Base-by-base conservation (phyloP, 2,113 vertebrate species). In the Epinephelus cyanopodus region DNA sequence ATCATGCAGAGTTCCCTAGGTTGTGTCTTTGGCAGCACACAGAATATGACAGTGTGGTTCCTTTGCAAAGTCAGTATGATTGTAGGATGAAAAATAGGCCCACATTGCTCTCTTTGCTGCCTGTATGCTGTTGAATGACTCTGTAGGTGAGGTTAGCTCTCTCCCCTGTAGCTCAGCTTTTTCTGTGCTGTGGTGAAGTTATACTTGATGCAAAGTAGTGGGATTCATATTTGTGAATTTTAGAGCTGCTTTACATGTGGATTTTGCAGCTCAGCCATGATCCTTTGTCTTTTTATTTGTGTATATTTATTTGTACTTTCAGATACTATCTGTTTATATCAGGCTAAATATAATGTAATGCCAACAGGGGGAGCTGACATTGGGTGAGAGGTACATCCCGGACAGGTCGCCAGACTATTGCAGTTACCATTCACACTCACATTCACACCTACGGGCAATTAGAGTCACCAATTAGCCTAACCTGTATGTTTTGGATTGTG, bases 21-120 rank as follows among this genome's bases (percentile, higher is more conserved):
- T 50, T 64, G 7, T 63, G 64, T 70, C 33, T 66, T 77, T 77
- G 60, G 65, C 64, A 37, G 12, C 72, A 63, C 7, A 42, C 18
- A 53, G 45, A 21, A 61, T 53, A 4, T 54, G 47, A 25, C 72
- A 37, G 45, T 45, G n/a, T 47, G 72, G 52, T 47, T 37, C 29
- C 53, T 73, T 19, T 77, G 56, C 67, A 77, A 65, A 71, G 53
- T 52, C 66, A 39, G 13, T 29, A 23, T 63, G 19, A 60, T 62
- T 52, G 47, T 5, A 77, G 12, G 74, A 82, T 78, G 52, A 79
- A 45, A 60, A 39, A 52, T 21, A 67, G 45, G 14, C 62, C 53
- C 29, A 45, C 47, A 68, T 48, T 19, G 48, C 62, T 71, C 7
- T 23, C 6, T 52, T 80, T 53, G 67, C 67, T 69, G 50, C 29